Evolutionary conservation across 2,113 vertebrate genomes (phyloP), one percentile per base, ranked within the genome.

Genomic region (Vicugna pacos): DNA sequence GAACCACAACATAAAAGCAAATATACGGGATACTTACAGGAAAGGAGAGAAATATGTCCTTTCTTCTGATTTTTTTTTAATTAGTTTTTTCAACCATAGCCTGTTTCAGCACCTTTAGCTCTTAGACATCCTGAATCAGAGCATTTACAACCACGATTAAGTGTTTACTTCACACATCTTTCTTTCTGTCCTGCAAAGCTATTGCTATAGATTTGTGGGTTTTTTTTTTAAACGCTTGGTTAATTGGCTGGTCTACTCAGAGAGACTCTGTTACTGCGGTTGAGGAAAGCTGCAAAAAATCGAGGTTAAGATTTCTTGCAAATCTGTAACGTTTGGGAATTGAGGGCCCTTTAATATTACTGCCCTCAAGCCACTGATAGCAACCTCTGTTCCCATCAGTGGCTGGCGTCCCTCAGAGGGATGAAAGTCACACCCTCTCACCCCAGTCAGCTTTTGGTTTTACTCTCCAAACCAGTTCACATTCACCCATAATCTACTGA

Each of bases 121-220:
- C 92, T 93, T 91, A 26, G 82, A 94, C 35, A 67, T 91, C 94
- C 76, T 95, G 22, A 69, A 58, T 69, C 79, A 70, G 58, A 28
- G 13, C 72, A 54, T 96, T 97, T 91, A 65, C 38, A 94, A 92
- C 90, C 96, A 69, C 92, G 94, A 97, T 95, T 89, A 94, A 93
- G 72, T 97, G 86, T 96, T 97, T 93, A 91, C 88, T 98, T 98
- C 98, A 98, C 98, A 98, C 96, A 70, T 98, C 97, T 98, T 95
- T 86, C 89, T 85, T 93, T 96, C 48, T 75, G 93, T 97, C 95
- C 92, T 97, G 38, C 82, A 97, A 97, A 98, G 96, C 97, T 97
- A 92, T 94, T 97, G 92, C 60, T 98, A 98, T 98, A 98, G 98
- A 98, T 99, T 97, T 96, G 98, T 97, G 98, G 98, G 92, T 72